Conservation (phyloP, 1,140 invertebrate genomes). For the Philotrypesis tridentata region DNA sequence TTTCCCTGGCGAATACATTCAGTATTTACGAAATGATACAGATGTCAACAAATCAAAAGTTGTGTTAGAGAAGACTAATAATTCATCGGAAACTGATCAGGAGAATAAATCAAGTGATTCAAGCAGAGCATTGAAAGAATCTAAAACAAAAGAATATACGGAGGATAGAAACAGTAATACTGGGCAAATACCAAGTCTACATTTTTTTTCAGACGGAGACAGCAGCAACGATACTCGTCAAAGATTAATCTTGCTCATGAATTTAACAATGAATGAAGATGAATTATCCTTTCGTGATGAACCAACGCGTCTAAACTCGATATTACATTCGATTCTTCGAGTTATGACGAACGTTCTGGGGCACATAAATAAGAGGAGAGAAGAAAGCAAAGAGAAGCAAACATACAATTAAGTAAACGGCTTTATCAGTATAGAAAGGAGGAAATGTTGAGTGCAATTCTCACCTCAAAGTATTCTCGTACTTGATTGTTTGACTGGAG, state of each 20-base stretch:
- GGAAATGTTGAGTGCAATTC: too few species aligned
- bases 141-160: too few species aligned
- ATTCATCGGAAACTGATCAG: too few species aligned
- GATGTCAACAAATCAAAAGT: neutral
- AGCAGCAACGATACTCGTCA: neutral
- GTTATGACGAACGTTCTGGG: neutral
- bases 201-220: neutral
- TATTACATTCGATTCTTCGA: neutral
- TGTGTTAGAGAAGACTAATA: neutral
- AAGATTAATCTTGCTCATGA: constrained; percentile 6
- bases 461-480: constrained; percentile 88
- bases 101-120: too few species aligned
- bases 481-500: constrained; percentile 81
- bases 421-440: too few species aligned
- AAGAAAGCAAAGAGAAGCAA: neutral
- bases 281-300: neutral
- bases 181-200: neutral
- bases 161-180: neutral
- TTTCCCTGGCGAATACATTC: neutral
- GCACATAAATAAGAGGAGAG: neutral
- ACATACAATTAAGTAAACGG: too few species aligned
- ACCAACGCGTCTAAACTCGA: neutral
- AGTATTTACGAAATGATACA: neutral
- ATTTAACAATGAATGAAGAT: neutral
- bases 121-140: too few species aligned